Conservation (phyloP, 2,888 invertebrate genomes). For the Amblyteles armatorius region DNA sequence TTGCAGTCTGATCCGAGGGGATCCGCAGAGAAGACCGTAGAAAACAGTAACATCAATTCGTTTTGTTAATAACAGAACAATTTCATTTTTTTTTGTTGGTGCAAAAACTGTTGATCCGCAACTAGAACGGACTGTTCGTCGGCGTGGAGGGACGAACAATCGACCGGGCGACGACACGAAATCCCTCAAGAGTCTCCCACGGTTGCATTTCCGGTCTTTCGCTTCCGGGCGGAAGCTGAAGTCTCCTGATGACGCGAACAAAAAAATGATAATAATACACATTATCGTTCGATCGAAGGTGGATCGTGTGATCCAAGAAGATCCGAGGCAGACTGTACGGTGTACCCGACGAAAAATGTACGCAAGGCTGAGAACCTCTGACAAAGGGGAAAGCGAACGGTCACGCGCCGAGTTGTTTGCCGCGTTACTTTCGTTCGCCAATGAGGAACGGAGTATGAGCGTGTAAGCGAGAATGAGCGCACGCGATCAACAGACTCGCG, state of each 20-base stretch:
- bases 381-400: slow-evolving; percentile 74
- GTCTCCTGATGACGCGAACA: not conserved
- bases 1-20: slow-evolving; percentile 44
- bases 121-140: not conserved
- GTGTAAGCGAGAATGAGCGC: slow-evolving; percentile 52
- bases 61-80: not conserved
- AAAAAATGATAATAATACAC: not conserved
- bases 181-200: slow-evolving; percentile 35
- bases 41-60: too few relatives aligned
- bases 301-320: not conserved
- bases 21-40: slow-evolving; percentile 7
- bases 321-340: not conserved
- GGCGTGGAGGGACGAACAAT: slow-evolving; percentile 6
- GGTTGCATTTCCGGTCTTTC: slow-evolving; percentile 46
- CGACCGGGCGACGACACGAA: slow-evolving; percentile 20
- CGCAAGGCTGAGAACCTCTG: slow-evolving; percentile 74
- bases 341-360: not conserved
- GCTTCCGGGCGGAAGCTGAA: slow-evolving; percentile 37
- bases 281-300: not conserved
- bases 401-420: slow-evolving; percentile 42
- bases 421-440: slow-evolving; percentile 48
- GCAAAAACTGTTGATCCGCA: not conserved
- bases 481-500: slow-evolving; percentile 64
- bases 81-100: not conserved
- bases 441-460: not conserved